Percentiles rank a stretch among this genome's conserved stretches.
Evolutionary conservation across 1,140 invertebrate genomes (phyloP).

Genomic region (Drosophila tani): DNA sequence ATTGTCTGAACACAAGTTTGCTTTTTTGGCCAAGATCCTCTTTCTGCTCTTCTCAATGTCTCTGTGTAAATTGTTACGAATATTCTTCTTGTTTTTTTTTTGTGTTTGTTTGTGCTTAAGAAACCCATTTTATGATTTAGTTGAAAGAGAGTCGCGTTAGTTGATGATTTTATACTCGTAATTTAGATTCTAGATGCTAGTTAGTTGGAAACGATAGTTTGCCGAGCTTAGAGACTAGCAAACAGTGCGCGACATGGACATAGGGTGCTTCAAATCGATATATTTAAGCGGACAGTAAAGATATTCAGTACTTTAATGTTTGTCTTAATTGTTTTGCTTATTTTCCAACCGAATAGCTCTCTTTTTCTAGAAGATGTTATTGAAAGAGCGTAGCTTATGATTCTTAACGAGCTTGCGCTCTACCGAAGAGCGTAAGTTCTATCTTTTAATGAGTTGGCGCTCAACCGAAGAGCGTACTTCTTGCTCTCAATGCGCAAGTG

Average conservation of each 20-base stretch:
- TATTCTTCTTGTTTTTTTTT: background rate
- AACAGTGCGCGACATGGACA: conserved; percentile 17
- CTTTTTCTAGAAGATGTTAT: background rate
- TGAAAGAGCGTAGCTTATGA: background rate
- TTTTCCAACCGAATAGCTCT: background rate
- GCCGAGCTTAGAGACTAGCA: conserved; percentile 33
- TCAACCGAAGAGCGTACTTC: too few species aligned
- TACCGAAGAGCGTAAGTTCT: too few species aligned
- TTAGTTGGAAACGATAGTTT: conserved; percentile 44
- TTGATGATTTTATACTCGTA: conserved; percentile 26
- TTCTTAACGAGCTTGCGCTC: background rate
- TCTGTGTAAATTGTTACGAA: background rate
- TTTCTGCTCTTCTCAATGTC: conserved; percentile 4
- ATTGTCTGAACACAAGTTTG: conserved; percentile 40
- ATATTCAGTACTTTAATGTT: background rate
- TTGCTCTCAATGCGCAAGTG: too few species aligned
- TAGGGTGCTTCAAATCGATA: background rate
- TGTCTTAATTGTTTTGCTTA: too few species aligned
- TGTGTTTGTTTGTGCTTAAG: conserved; percentile 42
- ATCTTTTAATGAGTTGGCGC: too few species aligned
- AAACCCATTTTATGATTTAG: conserved; percentile 65
- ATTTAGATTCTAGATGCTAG: conserved; percentile 25
- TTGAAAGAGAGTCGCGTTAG: conserved; percentile 22
- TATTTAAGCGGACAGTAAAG: background rate
- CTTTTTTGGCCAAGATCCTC: conserved; percentile 21